phyloP scores from a whole-genome alignment of 2,797 vertebrate genomes.

The Malurus splendens region DNA sequence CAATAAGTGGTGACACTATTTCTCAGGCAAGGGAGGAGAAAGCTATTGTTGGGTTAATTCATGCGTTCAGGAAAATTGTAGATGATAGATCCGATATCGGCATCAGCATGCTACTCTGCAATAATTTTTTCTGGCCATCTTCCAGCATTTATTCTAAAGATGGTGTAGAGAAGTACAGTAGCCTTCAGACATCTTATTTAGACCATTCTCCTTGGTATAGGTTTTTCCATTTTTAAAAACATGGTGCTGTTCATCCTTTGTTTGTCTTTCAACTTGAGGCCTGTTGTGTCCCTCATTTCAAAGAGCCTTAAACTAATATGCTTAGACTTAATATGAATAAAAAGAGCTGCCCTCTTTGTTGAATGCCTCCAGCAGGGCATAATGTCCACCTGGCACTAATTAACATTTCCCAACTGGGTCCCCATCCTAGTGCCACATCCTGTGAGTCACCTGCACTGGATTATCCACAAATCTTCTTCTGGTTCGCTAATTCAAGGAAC shows the following conservation, averaged over 20 bases:
- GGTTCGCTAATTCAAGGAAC: neutral
- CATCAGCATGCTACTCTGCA: neutral
- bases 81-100: neutral
- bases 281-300: neutral
- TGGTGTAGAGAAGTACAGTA: neutral
- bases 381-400: neutral
- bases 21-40: neutral
- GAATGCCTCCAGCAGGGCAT: neutral
- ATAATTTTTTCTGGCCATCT: neutral
- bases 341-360: neutral
- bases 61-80: neutral
- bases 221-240: neutral
- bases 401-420: neutral
- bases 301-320: slow-evolving; percentile 1
- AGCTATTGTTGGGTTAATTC: slow-evolving; percentile 14
- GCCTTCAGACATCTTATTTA: neutral
- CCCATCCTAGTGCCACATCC: neutral
- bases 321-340: neutral
- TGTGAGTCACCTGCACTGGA: neutral
- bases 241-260: neutral
- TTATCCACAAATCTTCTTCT: neutral
- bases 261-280: slow-evolving; percentile 4
- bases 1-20: neutral
- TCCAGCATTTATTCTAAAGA: neutral
- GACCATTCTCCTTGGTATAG: neutral